A percentile compares a stretch with the other conserved stretches of the same genome.
Evolutionary conservation across 1,140 invertebrate species (phyloP).

Genomic region (Drosophila sp.): DNA sequence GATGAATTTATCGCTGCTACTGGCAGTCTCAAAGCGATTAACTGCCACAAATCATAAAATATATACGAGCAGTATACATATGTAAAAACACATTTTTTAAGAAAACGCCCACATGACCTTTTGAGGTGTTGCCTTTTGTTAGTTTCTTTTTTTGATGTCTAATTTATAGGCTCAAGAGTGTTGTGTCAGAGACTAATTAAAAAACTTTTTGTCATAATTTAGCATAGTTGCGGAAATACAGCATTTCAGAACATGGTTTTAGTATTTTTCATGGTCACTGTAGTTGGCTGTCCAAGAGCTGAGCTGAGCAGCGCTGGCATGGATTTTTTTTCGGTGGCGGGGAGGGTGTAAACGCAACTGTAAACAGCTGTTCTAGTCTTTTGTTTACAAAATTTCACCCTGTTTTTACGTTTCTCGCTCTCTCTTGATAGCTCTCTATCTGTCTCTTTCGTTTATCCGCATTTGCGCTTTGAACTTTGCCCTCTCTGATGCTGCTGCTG

Average conservation of each 20-base stretch:
- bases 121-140: constrained; percentile 36
- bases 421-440: not conserved
- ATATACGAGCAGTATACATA: not conserved
- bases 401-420: not conserved
- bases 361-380: constrained; percentile 60
- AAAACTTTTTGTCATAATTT: constrained; percentile 58
- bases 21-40: constrained; percentile 40
- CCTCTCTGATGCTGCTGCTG: constrained; percentile 47
- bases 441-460: constrained; percentile 50
- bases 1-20: constrained; percentile 23
- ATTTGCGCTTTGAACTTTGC: not conserved
- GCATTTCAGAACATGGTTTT: constrained; percentile 24
- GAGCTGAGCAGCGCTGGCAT: constrained; percentile 23
- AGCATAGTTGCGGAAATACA: constrained; percentile 33
- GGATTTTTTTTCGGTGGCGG: not conserved
- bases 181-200: constrained; percentile 21
- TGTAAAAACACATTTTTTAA: not conserved
- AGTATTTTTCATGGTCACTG: constrained; percentile 61
- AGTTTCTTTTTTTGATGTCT: constrained; percentile 30
- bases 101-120: constrained; percentile 61
- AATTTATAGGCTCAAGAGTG: constrained; percentile 51
- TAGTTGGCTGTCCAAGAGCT: constrained; percentile 3
- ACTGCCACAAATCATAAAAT: constrained; percentile 41
- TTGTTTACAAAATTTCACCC: constrained; percentile 68
- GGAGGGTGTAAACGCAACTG: constrained; percentile 53